Evolutionary conservation across 2,888 invertebrate genomes (phyloP), one percentile per base, ranked within the genome.

Genomic region (Thymelicus lineola): DNA sequence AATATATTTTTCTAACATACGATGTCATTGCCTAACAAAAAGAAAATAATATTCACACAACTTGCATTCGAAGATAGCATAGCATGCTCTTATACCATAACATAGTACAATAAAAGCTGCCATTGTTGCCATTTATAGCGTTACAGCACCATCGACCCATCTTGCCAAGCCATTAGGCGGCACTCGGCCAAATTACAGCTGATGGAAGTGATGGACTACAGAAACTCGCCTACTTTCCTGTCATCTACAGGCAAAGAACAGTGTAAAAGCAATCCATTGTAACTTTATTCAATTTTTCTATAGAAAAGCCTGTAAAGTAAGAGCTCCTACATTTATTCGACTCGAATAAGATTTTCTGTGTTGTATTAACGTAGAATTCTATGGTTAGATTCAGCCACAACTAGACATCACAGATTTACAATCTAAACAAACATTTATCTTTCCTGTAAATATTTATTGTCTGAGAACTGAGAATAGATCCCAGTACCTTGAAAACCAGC

Each of bases 111-210:
- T 50, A 50, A 58, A 58, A 17, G 15, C 36, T 10, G 35, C 3
- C 50, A 38, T 63, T 63, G n/a, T 63, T 45, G 28, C 9, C 36
- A 17, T 50, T 28, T 48, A 36, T 50, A 50, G 9, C 17, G 7
- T 50, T 50, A 12, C 17, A 6, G 48, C 28, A 36, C 14, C 15
- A 36, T n/a, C 48, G 53, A n/a, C 14, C 17, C 53, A 12, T 14
- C 36, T 20, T 50, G 17, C 6, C n/a, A 15, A 48, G 53, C 42
- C 14, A 55, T 17, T 42, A 64, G 35, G 12, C 17, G 7, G 12
- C 64, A 64, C 55, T 64, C 42, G 14, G 64, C 53, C n/a, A 64
- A 64, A 64, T 55, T 55, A 64, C 64, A 55, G 20, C n/a, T 9
- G 38, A 55, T 64, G 64, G 20, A 55, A n/a, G 10, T 9, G 38